Base-by-base conservation (phyloP, 2,888 invertebrate species). In the Anagyrus pseudococci region DNA sequence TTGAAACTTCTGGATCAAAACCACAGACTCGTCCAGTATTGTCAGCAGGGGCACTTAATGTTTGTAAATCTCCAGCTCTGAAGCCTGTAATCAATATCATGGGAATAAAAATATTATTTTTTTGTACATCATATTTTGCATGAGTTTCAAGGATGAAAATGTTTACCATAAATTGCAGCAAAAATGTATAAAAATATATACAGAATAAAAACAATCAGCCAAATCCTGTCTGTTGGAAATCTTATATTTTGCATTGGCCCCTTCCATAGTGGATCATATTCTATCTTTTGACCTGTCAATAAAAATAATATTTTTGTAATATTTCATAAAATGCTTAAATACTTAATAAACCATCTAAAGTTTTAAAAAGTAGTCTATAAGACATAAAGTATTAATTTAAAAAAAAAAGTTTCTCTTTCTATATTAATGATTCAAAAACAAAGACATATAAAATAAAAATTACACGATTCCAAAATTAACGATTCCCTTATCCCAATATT, bases 181-280 rank as follows among this genome's bases (percentile, higher is more conserved):
- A 22, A 23, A 20, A 48, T 23, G 7, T 48, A 62, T 4, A 62
- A 19, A 4, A 43, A 7, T 4, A 53, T 2, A 22, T 19, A 62
- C 1, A 62, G 22, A 15, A 44, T 3, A 37, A 62, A 62, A 15
- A 26, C 22, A 33, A 62, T 43, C 19, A 62, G 13, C 62, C 62
- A 62, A 25, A 47, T 57, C 10, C 44, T n/a, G 55, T 62, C 62
- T 1, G 62, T 62, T 6, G 57, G 20, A 19, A 6, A 23, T 47
- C 62, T 46, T 8, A 15, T 25, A 6, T 15, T 41, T 17, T 53
- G 8, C 44, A 62, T 53, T 3, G 62, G 62, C 20, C 62, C 62
- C 40, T 53, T 53, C 62, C 62, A 62, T 41, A 58, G 4, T 33
- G 62, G 62, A 52, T 62, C 57, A 20, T 62, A 62, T 6, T 26